phyloP scores from a whole-genome alignment of 2,113 vertebrate species.

The Brienomyrus brachyistius region DNA sequence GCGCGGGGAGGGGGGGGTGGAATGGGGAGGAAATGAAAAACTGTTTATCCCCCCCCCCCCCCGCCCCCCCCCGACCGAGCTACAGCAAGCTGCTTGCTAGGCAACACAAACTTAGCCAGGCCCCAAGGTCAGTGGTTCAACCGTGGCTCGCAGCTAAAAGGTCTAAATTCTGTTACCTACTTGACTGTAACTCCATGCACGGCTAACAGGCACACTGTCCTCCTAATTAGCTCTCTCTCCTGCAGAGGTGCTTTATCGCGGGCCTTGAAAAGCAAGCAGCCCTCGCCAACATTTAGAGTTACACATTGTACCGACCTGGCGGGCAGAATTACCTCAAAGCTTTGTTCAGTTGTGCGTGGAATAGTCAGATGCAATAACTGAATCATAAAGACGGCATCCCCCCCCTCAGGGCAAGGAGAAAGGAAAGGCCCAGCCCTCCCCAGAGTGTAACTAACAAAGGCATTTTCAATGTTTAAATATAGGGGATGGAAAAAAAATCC shows the following conservation, averaged over 20 bases:
- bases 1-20: not conserved
- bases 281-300: conserved; percentile 6
- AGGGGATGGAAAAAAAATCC: not conserved
- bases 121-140: conserved; percentile 51
- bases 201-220: conserved; percentile 44
- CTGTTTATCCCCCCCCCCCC: conserved; percentile 19
- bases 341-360: conserved; percentile 6
- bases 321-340: conserved; percentile 7
- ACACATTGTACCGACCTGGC: conserved; percentile 1
- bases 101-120: conserved; percentile 26
- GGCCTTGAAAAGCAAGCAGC: conserved; percentile 22
- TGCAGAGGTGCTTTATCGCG: conserved; percentile 19
- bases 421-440: not conserved
- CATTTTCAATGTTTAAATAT: conserved; percentile 4
- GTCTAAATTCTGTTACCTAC: conserved; percentile 41
- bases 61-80: conserved; percentile 18
- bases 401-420: not conserved
- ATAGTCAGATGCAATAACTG: not conserved
- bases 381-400: not conserved
- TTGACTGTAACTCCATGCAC: conserved; percentile 34
- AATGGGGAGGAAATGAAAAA: conserved; percentile 26
- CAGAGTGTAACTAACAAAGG: not conserved
- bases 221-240: conserved; percentile 46
- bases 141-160: conserved; percentile 33
- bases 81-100: conserved; percentile 15